Base-by-base conservation (phyloP, 2,113 vertebrate genomes). In the Apistogramma diplotaenia region DNA sequence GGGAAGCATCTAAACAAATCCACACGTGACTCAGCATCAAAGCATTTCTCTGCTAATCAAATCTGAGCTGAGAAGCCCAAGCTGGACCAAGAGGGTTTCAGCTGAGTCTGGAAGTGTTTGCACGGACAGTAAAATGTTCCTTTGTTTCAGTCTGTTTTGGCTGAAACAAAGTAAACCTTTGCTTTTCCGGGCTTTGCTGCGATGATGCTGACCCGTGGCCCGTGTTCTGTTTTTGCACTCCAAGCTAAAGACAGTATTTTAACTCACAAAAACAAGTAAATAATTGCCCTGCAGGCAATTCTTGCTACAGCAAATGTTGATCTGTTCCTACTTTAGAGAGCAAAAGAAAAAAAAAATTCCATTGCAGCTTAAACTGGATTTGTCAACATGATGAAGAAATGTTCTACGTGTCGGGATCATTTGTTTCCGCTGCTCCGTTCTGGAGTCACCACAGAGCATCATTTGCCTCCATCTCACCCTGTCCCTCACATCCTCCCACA, bases 11-110 rank as follows among this genome's bases (percentile, higher is more conserved):
- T 55, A 9, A 16, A 78, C 75, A 89, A 77, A 84, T 35, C 35
- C 40, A 51, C 8, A 12, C 5, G 31, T 90, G 88, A 89, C 81
- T 80, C 83, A 82, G 58, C 85, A 78, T 85, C 74, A 78, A 59
- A 83, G 40, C 81, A 76, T 76, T 60, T 81, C 37, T 78, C 23
- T 62, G 65, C 29, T 76, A 35, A 80, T 76, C 60, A 80, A 40
- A 43, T 51, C 16, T 58, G 59, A 85, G 59, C 82, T 46, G n/a
- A 18, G 49, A 54, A 70, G 85, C 40, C 83, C 65, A 74, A 75
- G 4, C n/a, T 25, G 23, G 29, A 74, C 57, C 35, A 40, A 25
- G 27, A 31, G n/a, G 18, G 54, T 57, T 62, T 58, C 57, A 19
- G 60, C 49, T 43, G 18, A 46, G n/a, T 81, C 62, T 57, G 19